Evolutionary conservation across 2,888 invertebrate species (phyloP).

Genomic region (Lycia hirtaria): DNA sequence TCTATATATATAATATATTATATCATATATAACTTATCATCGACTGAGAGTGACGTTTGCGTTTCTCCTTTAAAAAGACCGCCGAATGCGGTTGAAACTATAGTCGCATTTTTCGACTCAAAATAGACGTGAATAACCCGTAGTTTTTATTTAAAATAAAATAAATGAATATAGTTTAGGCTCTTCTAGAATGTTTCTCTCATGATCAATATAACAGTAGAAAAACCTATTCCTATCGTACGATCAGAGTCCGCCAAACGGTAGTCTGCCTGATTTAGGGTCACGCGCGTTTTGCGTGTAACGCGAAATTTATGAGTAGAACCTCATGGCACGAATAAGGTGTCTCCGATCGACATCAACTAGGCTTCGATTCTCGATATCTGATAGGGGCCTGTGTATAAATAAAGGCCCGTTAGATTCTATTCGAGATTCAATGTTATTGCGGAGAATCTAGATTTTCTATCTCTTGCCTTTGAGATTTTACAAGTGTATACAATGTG

Average conservation of each 20-base stretch:
- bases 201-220: neutral
- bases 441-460: no score
- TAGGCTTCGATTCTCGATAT: conserved; percentile 23
- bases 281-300: conserved; percentile 28
- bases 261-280: conserved; percentile 17
- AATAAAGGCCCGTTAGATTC: conserved; percentile 10
- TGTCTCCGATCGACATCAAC: conserved; percentile 17
- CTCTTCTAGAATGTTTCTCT: neutral
- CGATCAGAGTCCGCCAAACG: conserved; percentile 12
- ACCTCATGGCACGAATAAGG: conserved; percentile 24
- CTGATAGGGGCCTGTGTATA: conserved; percentile 18
- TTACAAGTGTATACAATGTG: no score
- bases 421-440: neutral
- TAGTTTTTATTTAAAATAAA: no score
- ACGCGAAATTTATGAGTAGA: conserved; percentile 26
- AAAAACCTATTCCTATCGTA: neutral
- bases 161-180: neutral
- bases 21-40: no score
- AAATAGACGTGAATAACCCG: no score
- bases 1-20: no score
- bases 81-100: no score
- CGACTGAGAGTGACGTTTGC: no score
- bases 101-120: no score
- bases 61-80: no score
- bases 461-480: no score